phyloP scores from a whole-genome alignment of 2,888 invertebrate species.

The Hymenopus coronatus region DNA sequence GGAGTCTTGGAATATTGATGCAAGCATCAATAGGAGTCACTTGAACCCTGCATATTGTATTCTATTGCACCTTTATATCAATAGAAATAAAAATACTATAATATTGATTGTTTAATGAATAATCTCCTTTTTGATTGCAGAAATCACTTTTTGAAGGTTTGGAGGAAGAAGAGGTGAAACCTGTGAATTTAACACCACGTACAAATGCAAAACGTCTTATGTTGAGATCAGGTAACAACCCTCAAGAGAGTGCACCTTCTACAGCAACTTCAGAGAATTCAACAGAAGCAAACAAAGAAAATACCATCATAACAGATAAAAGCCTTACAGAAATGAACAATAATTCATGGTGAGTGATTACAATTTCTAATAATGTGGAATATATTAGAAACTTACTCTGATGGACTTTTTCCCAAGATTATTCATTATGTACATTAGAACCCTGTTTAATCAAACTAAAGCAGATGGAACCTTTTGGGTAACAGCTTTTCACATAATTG shows the following conservation, averaged over 20 bases:
- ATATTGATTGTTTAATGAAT: neutral
- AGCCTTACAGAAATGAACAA: neutral
- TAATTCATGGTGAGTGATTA: neutral
- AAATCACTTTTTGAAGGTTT: constrained; percentile 84
- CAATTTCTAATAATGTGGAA: too few species aligned
- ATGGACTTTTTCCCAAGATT: too few species aligned
- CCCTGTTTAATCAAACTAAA: too few species aligned
- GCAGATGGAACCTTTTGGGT: too few species aligned
- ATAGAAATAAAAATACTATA: too few species aligned
- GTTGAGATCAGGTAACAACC: constrained; percentile 43
- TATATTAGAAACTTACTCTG: too few species aligned
- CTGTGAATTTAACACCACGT: constrained; percentile 40
- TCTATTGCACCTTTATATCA: too few species aligned
- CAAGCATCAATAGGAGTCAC: too few species aligned
- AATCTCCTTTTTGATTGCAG: constrained; percentile 43
- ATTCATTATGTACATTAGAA: too few species aligned
- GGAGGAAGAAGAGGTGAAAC: constrained; percentile 55
- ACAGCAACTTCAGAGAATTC: constrained; percentile 19
- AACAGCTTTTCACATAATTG: too few species aligned
- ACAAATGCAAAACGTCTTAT: constrained; percentile 68
- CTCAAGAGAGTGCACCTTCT: neutral
- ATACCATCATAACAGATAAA: constrained; percentile 35
- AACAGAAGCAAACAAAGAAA: constrained; percentile 41
- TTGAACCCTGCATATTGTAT: too few species aligned
- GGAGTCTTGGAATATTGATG: too few species aligned